Evolutionary conservation across 1,140 invertebrate species (phyloP), one percentile per base, ranked within the genome.

Genomic region (Linepithema humile): DNA sequence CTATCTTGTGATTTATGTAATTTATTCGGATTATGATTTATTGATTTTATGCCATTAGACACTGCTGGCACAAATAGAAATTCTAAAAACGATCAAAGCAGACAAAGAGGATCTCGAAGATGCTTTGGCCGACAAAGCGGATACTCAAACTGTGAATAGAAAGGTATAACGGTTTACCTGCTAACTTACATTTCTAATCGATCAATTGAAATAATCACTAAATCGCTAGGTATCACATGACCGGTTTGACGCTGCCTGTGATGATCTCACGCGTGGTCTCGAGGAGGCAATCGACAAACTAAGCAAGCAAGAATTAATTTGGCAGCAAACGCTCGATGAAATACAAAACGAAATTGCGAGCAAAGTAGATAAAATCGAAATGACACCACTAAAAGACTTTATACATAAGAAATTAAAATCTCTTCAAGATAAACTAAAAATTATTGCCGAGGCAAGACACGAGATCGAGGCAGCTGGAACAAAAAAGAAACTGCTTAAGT

Each of bases 391-490:
- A 55, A 95, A 96, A 65, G 96, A 97, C 0, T 95, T 96, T 72
- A 95, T 97, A 69, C 96, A 96, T 77, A 94, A 91, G 64, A 95
- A 96, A 82, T 91, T 97, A 17, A 94, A 95, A 10, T 91, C 93
- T 9, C 91, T 97, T 2, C 96, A 97, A 85, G 96, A 96, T 1
- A 95, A 95, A 20, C 88, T 97, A 17, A 96, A 96, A 82, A 91
- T 93, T 48, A 92, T 97, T 82, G 92, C 94, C 0, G 93, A 94
- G 2, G 84, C 96, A 40, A 95, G 95, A 45, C 92, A 95, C 23
- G 96, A 97, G 26, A 95, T 94, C 2, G 96, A 97, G 82, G 97
- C 97, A 1, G 97, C 96, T 6, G 97, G 96, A 2, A 95, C 96
- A 0, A 96, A n/a, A n/a, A n/a, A 96, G 82, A 96, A 95, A 89